Evolutionary conservation across 2,113 vertebrate species (phyloP).

Genomic region (Rhadina sibilatrix): DNA sequence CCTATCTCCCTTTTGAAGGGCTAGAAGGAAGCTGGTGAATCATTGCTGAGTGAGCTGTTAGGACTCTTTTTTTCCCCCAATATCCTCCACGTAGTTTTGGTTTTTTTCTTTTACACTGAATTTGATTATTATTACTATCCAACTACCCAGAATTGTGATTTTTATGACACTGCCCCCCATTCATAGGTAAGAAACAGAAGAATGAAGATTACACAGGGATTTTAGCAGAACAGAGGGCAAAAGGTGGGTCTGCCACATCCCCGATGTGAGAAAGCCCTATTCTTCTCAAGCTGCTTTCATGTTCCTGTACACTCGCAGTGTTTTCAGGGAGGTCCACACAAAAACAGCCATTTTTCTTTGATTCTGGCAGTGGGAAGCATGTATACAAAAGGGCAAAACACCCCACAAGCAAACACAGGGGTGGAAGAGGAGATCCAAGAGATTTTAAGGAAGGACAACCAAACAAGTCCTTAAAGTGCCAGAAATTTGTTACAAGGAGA

Average conservation of each 20-base stretch:
- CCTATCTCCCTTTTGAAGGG: neutral
- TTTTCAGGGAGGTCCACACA: neutral
- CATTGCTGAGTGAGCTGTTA: neutral
- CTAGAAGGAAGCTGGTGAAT: neutral
- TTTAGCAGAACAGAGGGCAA: neutral
- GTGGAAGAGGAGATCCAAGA: neutral
- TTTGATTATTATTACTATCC: neutral
- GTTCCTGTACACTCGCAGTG: fast-evolving
- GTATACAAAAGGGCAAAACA: neutral
- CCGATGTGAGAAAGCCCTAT: neutral
- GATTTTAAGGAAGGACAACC: neutral
- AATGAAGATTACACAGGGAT: neutral
- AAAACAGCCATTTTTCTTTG: neutral
- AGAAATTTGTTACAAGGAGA: neutral
- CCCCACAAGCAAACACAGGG: neutral
- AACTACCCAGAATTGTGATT: neutral
- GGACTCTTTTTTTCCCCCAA: neutral
- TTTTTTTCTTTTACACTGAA: neutral
- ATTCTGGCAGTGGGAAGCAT: neutral
- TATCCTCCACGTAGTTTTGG: neutral
- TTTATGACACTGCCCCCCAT: neutral
- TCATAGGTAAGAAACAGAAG: neutral
- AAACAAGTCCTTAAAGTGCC: neutral
- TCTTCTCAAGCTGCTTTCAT: neutral
- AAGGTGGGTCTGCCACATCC: neutral